Evolutionary conservation across 30 jellyfish, hydroid and myxozoan genomes (phyloP).

Genomic region (Catostylus mosaicus): DNA sequence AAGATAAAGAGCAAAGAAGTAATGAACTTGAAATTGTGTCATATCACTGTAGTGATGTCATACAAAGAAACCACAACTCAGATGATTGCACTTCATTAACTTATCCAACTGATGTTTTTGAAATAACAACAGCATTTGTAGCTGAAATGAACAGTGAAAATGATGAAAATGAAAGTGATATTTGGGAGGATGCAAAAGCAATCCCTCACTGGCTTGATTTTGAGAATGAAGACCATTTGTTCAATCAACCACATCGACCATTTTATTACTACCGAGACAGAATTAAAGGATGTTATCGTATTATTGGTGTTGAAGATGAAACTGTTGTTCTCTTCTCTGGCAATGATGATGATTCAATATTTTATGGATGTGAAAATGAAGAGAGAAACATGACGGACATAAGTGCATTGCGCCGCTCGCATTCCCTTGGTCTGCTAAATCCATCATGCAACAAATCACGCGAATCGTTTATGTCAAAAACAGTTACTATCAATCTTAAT

Average conservation of each 20-base stretch:
- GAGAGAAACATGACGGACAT: constrained; percentile 23
- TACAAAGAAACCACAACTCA: constrained; percentile 40
- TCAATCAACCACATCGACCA: constrained; percentile 94
- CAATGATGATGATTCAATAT: constrained; percentile 97
- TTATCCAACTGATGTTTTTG: constrained; percentile 80
- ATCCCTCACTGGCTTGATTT: constrained; percentile 98
- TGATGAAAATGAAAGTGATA: constrained; percentile 77
- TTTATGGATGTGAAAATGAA: constrained; percentile 69
- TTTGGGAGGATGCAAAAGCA: constrained; percentile 99
- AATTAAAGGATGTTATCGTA: constrained; percentile 97
- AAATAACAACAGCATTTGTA: constrained; percentile 75
- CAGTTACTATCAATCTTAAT: background rate
- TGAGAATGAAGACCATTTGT: constrained; percentile 79
- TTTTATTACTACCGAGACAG: constrained; percentile 97
- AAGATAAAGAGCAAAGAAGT: constrained; percentile 11
- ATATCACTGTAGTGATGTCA: constrained; percentile 79
- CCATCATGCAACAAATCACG: constrained; percentile 10
- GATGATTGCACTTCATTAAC: constrained; percentile 72
- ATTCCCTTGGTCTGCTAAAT: constrained; percentile 25
- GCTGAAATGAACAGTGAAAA: constrained; percentile 86
- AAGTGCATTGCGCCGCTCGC: constrained; percentile 50
- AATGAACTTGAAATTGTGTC: constrained; percentile 84
- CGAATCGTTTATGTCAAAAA: constrained; percentile 1
- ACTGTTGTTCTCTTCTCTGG: constrained; percentile 97
- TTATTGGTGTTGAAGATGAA: constrained; percentile 98